Evolutionary conservation across 1,140 invertebrate species (phyloP), one percentile per base, ranked within the genome.

Genomic region (Euglossa dilemma): DNA sequence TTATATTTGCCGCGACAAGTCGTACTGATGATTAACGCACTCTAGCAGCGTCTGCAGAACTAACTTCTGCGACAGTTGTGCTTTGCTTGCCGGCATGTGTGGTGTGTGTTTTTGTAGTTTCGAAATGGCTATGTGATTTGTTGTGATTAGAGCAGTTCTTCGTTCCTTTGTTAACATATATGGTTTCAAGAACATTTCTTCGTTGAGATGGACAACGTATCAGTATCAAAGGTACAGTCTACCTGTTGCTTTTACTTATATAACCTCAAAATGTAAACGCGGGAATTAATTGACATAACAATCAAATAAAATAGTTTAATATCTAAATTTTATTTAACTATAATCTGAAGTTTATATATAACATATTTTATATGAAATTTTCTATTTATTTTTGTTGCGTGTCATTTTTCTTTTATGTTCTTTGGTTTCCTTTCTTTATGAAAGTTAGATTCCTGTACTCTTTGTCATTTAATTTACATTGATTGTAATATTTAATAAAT

Each of bases 151-250:
- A 11, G 11, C 4, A 9, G 4, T 50, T 16, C 7, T 50, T 5
- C 8, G 5, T n/a, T 7, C 16, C 12, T 54, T 50, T 5, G 36
- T 47, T 63, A 47, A 56, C 5, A 11, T 20, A 6, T 9, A 57
- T 23, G 11, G 2, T 7, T 50, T 25, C 8, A 43, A 5, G 43
- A 7, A 12, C 0, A 16, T 7, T 50, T 25, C 45, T 23, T 75
- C 50, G 20, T 25, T 57, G 86, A 59, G 83, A 93, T 93, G 92
- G 90, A 93, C 63, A 87, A 90, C 28, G 89, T 91, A 52, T 93
- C 92, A 20, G 87, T 93, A 50, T 93, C 92, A 43, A 93, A 92
- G 89, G 92, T 93, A 92, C 71, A 61, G 47, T 84, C 72, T 83
- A 91, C 91, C 85, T 92, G 91, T 92, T 92, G 91, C 90, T 84